A percentile compares a stretch with the other conserved stretches of the same genome.
Conservation (phyloP, 2,888 invertebrate genomes). For the Caenorhabditis afra region DNA sequence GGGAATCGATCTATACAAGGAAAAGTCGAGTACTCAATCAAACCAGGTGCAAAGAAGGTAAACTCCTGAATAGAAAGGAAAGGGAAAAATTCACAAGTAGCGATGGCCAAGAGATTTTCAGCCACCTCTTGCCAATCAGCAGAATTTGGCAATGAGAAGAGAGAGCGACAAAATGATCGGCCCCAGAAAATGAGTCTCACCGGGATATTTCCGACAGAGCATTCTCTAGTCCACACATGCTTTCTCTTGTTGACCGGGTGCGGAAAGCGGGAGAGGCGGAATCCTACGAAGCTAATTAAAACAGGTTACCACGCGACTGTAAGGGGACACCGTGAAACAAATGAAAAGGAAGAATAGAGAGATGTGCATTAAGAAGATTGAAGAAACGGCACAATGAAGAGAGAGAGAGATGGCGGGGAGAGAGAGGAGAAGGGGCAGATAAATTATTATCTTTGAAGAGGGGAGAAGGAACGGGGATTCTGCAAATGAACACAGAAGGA, state of each 20-base stretch:
- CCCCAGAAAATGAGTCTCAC: too few relatives aligned
- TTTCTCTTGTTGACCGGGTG: background rate
- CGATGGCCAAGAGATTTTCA: constrained; percentile 24
- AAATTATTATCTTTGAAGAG: background rate
- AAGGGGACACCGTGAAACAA: constrained; percentile 7
- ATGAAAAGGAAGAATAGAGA: background rate
- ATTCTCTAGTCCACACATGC: too few relatives aligned
- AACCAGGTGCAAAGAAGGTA: constrained; percentile 25
- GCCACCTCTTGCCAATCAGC: background rate
- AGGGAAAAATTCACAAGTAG: constrained; percentile 37
- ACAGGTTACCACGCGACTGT: constrained; percentile 21
- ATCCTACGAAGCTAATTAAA: constrained; percentile 8
- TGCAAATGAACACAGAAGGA: constrained; percentile 11
- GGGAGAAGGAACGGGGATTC: background rate
- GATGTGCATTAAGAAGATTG: constrained; percentile 7
- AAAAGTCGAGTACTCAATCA: constrained; percentile 10
- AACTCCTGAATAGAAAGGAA: constrained; percentile 31
- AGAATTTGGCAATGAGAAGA: too few relatives aligned
- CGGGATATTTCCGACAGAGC: too few relatives aligned
- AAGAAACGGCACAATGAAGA: background rate
- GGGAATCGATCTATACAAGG: constrained; percentile 44
- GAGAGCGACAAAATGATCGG: background rate
- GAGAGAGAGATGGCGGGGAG: background rate
- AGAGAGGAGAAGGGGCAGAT: background rate
- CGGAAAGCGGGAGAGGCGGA: background rate